Percentiles rank a stretch among this genome's conserved stretches.
phyloP scores from a whole-genome alignment of 1,140 invertebrate genomes.

The Macrobrachium rosenbergii region DNA sequence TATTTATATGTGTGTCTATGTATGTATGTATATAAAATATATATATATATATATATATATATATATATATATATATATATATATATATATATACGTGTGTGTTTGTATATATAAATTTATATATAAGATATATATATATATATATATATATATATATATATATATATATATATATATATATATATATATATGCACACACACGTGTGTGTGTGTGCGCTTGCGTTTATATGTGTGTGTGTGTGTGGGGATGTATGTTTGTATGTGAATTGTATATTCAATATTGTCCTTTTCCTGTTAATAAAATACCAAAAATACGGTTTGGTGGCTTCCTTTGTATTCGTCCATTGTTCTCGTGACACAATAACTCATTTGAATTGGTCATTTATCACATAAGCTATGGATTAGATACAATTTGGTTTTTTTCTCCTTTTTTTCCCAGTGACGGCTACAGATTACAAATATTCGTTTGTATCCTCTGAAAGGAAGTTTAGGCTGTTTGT shows the following conservation, averaged over 20 bases:
- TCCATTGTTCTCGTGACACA: background rate
- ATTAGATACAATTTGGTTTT: too few species aligned
- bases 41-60: slow-evolving; percentile 22
- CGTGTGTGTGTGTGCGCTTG: too few species aligned
- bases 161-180: slow-evolving; percentile 11
- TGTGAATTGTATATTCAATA: too few species aligned
- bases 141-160: slow-evolving; percentile 17
- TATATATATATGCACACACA: background rate
- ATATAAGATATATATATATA: slow-evolving; percentile 11
- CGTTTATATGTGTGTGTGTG: too few species aligned
- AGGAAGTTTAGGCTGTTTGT: too few species aligned
- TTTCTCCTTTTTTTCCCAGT: too few species aligned
- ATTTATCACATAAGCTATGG: background rate
- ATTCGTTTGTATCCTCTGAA: too few species aligned
- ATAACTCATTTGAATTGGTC: background rate
- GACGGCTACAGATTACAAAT: too few species aligned
- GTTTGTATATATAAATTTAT: background rate
- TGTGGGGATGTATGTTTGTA: too few species aligned
- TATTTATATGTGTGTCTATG: background rate
- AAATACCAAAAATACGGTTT: background rate
- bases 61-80: background rate
- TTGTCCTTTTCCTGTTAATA: too few species aligned
- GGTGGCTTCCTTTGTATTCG: background rate
- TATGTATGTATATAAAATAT: background rate
- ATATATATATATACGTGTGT: background rate